A percentile compares a stretch with the other conserved stretches of the same genome.
phyloP scores from a whole-genome alignment of 2,113 vertebrate genomes.

The Empidonax alnorum region DNA sequence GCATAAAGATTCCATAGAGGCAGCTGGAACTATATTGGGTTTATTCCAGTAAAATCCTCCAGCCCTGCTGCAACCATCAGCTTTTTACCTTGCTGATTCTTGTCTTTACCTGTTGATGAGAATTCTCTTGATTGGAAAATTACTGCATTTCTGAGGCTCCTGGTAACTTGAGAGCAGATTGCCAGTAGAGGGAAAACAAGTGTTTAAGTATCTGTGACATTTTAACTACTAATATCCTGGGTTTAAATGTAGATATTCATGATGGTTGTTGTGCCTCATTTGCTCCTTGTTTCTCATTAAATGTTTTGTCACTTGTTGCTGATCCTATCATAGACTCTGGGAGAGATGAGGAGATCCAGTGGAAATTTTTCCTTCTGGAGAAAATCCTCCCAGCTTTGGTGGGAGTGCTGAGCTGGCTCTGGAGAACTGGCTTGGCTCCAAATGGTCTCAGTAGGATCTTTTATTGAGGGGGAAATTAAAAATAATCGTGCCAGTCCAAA shows the following conservation, averaged over 20 bases:
- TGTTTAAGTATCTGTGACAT: background rate
- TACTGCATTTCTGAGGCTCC: background rate
- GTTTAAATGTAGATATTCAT: background rate
- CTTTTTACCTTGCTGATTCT: background rate
- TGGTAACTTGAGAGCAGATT: background rate
- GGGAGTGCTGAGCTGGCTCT: background rate
- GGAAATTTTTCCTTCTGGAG: background rate
- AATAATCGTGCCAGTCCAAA: background rate
- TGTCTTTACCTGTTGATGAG: background rate
- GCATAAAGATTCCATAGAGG: background rate
- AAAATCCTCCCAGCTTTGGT: background rate
- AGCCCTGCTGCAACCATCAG: background rate
- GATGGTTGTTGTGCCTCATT: background rate
- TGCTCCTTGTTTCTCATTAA: background rate
- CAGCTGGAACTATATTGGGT: background rate
- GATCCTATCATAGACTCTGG: background rate
- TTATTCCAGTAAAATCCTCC: background rate
- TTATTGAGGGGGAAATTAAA: background rate
- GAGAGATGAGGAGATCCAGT: background rate
- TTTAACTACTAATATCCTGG: background rate
- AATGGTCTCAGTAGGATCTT: background rate
- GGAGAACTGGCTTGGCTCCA: background rate
- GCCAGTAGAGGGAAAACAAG: background rate
- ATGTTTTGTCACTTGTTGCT: background rate
- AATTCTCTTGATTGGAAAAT: background rate